These are phyloP conservation scores for Drosophila quinaria DNA, from an alignment of 2,888 invertebrate genomes.

Conservation along the genomic window DNA sequence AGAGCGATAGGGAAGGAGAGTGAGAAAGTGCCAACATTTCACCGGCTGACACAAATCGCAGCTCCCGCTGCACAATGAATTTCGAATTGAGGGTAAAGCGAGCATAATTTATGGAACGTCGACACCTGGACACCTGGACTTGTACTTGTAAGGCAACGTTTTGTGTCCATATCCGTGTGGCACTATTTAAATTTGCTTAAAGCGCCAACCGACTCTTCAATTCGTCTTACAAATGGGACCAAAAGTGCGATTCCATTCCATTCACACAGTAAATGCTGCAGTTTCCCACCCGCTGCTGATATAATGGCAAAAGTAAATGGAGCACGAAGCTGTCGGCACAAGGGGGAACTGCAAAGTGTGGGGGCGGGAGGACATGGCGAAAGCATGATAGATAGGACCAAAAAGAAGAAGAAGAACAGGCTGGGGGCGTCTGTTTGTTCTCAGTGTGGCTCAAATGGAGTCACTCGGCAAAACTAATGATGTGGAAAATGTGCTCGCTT, in stretches of 20 bases:
- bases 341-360: constrained; percentile 12
- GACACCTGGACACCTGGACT: constrained; percentile 54
- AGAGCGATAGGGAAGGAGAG: not conserved
- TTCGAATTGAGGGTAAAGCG: constrained; percentile 73
- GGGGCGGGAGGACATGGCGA: not conserved
- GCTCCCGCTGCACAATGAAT: constrained; percentile 60
- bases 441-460: constrained; percentile 72
- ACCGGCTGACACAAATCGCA: constrained; percentile 64
- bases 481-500: constrained; percentile 79
- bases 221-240: constrained; percentile 52
- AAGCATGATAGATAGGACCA: constrained; percentile 20
- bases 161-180: constrained; percentile 23
- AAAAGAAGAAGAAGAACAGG: not conserved
- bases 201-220: constrained; percentile 53
- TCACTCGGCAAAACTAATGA: constrained; percentile 82
- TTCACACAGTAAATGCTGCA: constrained; percentile 14
- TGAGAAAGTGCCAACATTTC: constrained; percentile 20
- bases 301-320: constrained; percentile 71
- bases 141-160: constrained; percentile 1
- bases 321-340: constrained; percentile 61
- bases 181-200: constrained; percentile 77
- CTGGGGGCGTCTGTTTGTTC: constrained; percentile 48
- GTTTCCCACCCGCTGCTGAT: constrained; percentile 10
- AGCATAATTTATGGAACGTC: constrained; percentile 78
- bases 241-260: constrained; percentile 23